Evolutionary conservation across 2,888 invertebrate species (phyloP), one percentile per base, ranked within the genome.

Genomic region (Charanyca ferruginea): DNA sequence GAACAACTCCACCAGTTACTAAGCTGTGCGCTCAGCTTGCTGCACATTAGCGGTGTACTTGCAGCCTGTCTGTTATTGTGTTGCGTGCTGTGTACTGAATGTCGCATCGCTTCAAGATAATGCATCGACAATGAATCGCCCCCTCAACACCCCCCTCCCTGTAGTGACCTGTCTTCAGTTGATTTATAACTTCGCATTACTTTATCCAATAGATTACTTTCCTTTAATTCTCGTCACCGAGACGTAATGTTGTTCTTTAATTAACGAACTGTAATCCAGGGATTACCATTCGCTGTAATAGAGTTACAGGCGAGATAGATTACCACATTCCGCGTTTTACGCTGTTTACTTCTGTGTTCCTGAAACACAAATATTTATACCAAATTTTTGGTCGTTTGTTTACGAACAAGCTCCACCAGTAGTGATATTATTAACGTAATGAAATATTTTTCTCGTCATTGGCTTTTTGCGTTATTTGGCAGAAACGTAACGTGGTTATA

Each of bases 201-300:
- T 23, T 13, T 18, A 45, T 49, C 55, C 8, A 49, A 60, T 60
- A 20, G 47, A 72, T 71, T 71, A 62, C 61, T 61, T 71, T 71
- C 44, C 38, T 62, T 62, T 62, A 62, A 71, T 52, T 51, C 45
- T 38, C 22, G 48, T 47, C 38, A 22, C 25, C 25, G 16, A 32
- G 23, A 41, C 48, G 38, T 45, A 53, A 58, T 68, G 58, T 58
- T 55, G 58, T 58, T 42, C 28, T 72, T 78, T 49, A 72, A 57
- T 72, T 42, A 49, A 78, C 54, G 32, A 49, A 41, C 53, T 49
- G 48, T 73, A 54, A 49, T 53, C 57, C 57, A 1, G 41, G 48
- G 48, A 42, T 53, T 44, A 62, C 18, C 18, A 11, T 18, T n/a
- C 23, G 6, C 23, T 18, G 20, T 38, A 47, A 47, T 47, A 41